These are phyloP conservation scores for Eurystomus gularis DNA, from an alignment of 2,113 vertebrate species.

Conservation along the genomic window DNA sequence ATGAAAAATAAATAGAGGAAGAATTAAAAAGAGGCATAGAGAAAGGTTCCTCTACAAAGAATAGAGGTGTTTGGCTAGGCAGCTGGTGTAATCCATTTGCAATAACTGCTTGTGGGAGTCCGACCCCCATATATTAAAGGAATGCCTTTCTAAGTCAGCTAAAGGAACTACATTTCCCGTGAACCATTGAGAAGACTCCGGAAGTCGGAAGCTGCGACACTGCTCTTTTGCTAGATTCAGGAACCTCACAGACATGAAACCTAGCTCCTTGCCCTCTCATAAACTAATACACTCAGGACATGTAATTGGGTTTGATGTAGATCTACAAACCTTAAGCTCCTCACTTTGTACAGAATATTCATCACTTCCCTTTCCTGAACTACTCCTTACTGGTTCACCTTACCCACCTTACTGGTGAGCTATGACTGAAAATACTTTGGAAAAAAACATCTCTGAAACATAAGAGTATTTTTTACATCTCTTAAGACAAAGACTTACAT, in stretches of 20 bases:
- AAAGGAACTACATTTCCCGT: too few species aligned
- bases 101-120: too few species aligned
- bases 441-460: neutral
- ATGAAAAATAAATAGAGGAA: neutral
- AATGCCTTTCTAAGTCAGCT: too few species aligned
- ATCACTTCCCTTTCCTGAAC: neutral
- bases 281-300: neutral
- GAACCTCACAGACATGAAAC: neutral
- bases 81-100: neutral
- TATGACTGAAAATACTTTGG: neutral
- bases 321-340: neutral
- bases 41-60: neutral
- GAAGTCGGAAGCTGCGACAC: too few species aligned
- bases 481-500: neutral
- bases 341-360: neutral
- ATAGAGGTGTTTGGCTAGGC: neutral
- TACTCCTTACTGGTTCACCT: too few species aligned
- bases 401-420: neutral
- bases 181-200: too few species aligned
- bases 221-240: neutral
- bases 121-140: too few species aligned
- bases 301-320: neutral
- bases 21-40: neutral
- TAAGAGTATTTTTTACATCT: fast-evolving
- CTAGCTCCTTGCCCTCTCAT: neutral